Conservation (phyloP, 2,888 invertebrate genomes). For the Eremobia ochroleuca region DNA sequence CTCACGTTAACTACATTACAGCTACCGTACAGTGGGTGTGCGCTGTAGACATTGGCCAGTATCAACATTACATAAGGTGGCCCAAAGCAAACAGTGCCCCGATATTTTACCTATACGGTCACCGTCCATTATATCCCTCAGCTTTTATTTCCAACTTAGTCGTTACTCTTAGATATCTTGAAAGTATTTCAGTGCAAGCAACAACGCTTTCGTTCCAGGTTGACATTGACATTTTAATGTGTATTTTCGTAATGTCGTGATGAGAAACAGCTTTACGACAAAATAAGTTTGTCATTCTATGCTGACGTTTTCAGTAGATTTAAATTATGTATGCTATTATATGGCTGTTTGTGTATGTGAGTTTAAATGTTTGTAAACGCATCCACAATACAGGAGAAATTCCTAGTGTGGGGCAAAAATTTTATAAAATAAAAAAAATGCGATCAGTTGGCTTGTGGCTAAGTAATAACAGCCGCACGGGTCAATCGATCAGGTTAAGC, state of each 20-base stretch:
- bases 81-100: slow-evolving; percentile 54
- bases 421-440: no score
- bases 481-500: no score
- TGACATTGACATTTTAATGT: slow-evolving; percentile 54
- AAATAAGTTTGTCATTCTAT: slow-evolving; percentile 39
- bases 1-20: slow-evolving; percentile 51
- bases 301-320: slow-evolving; percentile 30
- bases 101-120: slow-evolving; percentile 43
- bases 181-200: slow-evolving; percentile 35
- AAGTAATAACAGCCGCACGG: no score
- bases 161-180: slow-evolving; percentile 19
- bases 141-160: slow-evolving; percentile 19
- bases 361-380: no score
- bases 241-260: slow-evolving; percentile 40
- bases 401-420: no score
- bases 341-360: no score
- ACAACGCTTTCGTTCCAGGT: slow-evolving; percentile 24
- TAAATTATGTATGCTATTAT: no score
- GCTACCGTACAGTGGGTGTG: slow-evolving; percentile 51
- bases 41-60: slow-evolving; percentile 59
- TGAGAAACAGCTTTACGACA: slow-evolving; percentile 52
- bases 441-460: no score
- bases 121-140: slow-evolving; percentile 21
- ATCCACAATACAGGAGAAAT: no score
- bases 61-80: slow-evolving; percentile 59